Evolutionary conservation across 2,888 invertebrate species (phyloP).

Genomic region (Pandemis cinnamomeana): DNA sequence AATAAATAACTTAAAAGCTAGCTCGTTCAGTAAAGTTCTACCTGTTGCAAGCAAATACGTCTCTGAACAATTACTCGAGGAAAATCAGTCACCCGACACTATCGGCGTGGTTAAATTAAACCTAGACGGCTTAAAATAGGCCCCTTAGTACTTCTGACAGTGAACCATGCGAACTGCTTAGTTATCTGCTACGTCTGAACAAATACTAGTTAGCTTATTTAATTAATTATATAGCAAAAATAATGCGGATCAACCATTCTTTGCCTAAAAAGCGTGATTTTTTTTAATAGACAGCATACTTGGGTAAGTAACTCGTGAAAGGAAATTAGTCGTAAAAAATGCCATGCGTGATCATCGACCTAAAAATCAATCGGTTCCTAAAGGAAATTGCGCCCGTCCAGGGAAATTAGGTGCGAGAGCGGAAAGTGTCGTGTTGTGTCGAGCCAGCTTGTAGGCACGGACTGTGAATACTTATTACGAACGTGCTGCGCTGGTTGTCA

Average conservation of each 20-base stretch:
- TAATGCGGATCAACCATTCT: no score
- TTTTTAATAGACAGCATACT: not conserved
- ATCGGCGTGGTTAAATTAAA: conserved; percentile 33
- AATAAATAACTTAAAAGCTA: no score
- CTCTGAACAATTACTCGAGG: no score
- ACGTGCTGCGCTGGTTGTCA: conserved; percentile 10
- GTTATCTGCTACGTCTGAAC: not conserved
- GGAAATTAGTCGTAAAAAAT: not conserved
- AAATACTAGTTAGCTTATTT: not conserved
- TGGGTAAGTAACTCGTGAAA: not conserved
- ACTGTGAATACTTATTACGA: conserved; percentile 28
- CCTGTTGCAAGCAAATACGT: no score
- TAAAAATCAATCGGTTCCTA: not conserved
- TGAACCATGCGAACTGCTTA: not conserved
- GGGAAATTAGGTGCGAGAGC: not conserved
- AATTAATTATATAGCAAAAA: not conserved
- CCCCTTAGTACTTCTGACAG: conserved; percentile 25
- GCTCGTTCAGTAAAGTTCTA: no score
- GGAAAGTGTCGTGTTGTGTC: conserved; percentile 4
- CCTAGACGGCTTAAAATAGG: conserved; percentile 32
- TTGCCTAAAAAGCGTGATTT: no score
- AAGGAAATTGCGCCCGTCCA: conserved; percentile 1
- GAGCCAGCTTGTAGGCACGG: not conserved
- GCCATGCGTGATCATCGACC: not conserved
- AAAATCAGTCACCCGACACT: conserved; percentile 33